Conservation (phyloP, 2,888 invertebrate genomes). For the Subacronicta megacephala region DNA sequence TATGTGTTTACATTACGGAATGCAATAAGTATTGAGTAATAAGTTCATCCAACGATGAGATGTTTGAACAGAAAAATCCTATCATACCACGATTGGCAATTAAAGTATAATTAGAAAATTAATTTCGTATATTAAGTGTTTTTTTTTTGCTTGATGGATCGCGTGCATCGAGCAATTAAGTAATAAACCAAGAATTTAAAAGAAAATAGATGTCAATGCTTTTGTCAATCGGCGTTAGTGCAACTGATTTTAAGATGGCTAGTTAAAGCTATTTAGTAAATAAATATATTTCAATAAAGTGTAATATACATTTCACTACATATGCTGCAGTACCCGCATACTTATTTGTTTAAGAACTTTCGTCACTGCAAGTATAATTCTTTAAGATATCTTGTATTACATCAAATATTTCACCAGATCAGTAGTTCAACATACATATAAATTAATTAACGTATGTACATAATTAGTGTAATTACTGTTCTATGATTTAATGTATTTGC, state of each 20-base stretch:
- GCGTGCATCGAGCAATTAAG: constrained; percentile 28
- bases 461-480: no score
- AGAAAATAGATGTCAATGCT: constrained; percentile 34
- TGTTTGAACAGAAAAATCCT: constrained; percentile 21
- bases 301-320: no score
- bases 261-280: no score
- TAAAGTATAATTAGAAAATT: constrained; percentile 40
- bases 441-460: constrained; percentile 6
- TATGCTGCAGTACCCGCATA: constrained; percentile 7
- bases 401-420: constrained; percentile 20
- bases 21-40: no score
- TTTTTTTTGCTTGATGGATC: constrained; percentile 10
- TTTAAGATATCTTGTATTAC: constrained; percentile 10
- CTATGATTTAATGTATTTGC: not conserved
- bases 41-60: constrained; percentile 22
- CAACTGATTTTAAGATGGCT: not conserved
- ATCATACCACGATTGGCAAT: constrained; percentile 11
- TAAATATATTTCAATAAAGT: no score
- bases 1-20: no score
- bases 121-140: constrained; percentile 2
- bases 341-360: not conserved
- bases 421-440: constrained; percentile 15
- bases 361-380: constrained; percentile 22
- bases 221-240: constrained; percentile 9
- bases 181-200: constrained; percentile 24